These are phyloP conservation scores for Bradypus variegatus DNA, from an alignment of 2,797 vertebrate genomes.

Conservation along the genomic window DNA sequence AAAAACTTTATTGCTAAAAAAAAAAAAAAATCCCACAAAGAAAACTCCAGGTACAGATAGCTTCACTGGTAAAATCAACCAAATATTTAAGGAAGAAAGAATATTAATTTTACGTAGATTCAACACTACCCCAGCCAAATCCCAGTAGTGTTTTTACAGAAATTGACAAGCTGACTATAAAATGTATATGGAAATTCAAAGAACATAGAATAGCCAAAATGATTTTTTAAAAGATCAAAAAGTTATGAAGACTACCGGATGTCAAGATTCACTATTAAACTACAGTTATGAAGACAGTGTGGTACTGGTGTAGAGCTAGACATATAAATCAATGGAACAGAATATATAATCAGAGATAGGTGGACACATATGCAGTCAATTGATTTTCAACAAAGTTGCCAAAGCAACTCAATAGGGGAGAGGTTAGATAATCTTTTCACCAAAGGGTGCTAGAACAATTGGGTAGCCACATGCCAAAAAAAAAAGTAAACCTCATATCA, in stretches of 20 bases:
- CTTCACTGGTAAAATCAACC: background rate
- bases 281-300: background rate
- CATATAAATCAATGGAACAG: background rate
- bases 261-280: background rate
- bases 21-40: background rate
- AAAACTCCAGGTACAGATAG: background rate
- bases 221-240: background rate
- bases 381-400: background rate
- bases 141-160: background rate
- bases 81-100: background rate
- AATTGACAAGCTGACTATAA: background rate
- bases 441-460: background rate
- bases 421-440: background rate
- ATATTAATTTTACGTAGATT: background rate
- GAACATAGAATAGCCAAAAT: background rate
- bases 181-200: background rate
- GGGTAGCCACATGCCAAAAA: background rate
- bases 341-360: background rate
- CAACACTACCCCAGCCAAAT: background rate
- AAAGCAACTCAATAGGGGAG: background rate
- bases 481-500: background rate
- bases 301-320: background rate
- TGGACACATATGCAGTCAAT: background rate
- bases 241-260: background rate
- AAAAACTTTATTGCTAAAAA: too few relatives aligned